Evolutionary conservation across 2,113 vertebrate species (phyloP).

Genomic region (Alethe diademata): DNA sequence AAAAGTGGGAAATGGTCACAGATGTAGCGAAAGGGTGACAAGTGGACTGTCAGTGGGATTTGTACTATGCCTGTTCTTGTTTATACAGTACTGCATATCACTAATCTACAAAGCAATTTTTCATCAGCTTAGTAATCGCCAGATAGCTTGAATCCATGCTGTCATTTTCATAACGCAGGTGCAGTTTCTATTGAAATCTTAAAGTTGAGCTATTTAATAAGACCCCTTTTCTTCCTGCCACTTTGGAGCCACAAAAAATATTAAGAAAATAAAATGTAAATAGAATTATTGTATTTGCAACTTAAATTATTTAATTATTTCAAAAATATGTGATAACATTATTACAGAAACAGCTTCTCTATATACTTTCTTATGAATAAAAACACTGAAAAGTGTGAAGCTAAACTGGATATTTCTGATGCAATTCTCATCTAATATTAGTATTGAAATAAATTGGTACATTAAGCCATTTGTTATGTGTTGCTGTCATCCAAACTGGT

Average conservation of each 20-base stretch:
- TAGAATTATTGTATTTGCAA: background rate
- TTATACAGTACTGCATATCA: background rate
- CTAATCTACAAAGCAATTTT: background rate
- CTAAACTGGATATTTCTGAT: background rate
- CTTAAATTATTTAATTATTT: background rate
- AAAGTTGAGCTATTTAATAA: background rate
- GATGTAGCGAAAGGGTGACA: background rate
- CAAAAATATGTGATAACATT: background rate
- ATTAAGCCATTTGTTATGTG: background rate
- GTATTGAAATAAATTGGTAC: background rate
- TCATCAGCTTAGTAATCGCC: background rate
- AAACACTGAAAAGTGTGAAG: background rate
- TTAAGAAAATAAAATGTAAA: background rate
- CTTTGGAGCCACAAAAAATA: background rate
- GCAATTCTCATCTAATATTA: background rate
- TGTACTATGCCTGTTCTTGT: background rate
- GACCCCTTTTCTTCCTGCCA: background rate
- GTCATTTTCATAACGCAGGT: background rate
- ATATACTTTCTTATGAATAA: no score
- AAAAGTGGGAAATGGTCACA: conserved; percentile 25
- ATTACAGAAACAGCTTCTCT: background rate
- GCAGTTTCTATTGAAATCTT: background rate
- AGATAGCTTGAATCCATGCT: background rate
- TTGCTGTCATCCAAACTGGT: background rate
- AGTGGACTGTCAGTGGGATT: background rate